A percentile compares a stretch with the other conserved stretches of the same genome.
phyloP scores from a whole-genome alignment of 2,888 invertebrate species.

The Ectobius pallidus region DNA sequence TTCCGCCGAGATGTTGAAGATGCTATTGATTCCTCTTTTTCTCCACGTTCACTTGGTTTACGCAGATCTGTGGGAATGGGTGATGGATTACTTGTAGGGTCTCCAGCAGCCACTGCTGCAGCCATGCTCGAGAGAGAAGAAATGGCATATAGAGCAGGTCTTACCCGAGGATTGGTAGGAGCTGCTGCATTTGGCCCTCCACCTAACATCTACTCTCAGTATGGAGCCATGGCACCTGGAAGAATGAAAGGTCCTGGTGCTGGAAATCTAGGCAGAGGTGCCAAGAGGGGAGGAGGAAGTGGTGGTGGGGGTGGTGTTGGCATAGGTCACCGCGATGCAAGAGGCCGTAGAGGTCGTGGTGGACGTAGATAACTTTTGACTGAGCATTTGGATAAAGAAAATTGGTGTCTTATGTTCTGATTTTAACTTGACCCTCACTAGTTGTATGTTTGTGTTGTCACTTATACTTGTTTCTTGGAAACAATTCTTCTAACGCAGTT shows the following conservation, averaged over 20 bases:
- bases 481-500: neutral
- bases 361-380: constrained; percentile 13
- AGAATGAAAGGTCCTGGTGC: constrained; percentile 12
- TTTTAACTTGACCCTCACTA: neutral
- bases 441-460: neutral
- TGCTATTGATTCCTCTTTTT: constrained; percentile 45
- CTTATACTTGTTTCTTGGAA: neutral
- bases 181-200: constrained; percentile 37
- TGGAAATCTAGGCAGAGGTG: neutral
- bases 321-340: neutral
- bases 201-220: constrained; percentile 18
- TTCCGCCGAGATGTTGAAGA: constrained; percentile 46
- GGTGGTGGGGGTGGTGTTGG: neutral
- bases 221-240: constrained; percentile 1
- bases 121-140: constrained; percentile 42
- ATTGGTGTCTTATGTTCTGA: neutral
- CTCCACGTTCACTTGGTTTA: constrained; percentile 30
- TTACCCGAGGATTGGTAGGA: constrained; percentile 39
- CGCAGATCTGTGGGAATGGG: constrained; percentile 14
- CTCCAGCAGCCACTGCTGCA: constrained; percentile 35
- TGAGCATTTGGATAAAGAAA: neutral
- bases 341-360: constrained; percentile 16
- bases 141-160: constrained; percentile 41
- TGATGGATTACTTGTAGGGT: constrained; percentile 16
- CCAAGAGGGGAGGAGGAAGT: neutral